These are phyloP conservation scores for Aurelia aurita DNA, from an alignment of 30 jellyfish, hydroid and myxozoan genomes.

Conservation along the genomic window DNA sequence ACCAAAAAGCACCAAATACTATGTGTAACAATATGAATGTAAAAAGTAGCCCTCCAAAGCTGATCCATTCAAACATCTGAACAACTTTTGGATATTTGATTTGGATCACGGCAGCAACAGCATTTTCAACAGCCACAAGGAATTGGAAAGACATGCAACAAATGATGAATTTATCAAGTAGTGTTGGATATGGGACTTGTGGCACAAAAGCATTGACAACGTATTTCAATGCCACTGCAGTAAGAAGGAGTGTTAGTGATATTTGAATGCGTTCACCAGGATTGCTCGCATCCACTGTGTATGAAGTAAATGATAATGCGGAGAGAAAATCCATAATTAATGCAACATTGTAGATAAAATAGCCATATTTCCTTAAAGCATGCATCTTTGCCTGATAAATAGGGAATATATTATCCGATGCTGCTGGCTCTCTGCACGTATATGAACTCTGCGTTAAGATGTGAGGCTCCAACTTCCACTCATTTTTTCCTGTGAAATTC, in stretches of 20 bases:
- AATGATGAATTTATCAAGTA: constrained; percentile 84
- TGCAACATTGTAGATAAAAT: constrained; percentile 85
- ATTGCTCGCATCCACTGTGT: constrained; percentile 85
- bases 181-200: constrained; percentile 88
- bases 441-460: constrained; percentile 72
- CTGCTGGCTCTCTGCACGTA: constrained; percentile 61
- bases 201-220: constrained; percentile 89
- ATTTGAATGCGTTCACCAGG: constrained; percentile 88
- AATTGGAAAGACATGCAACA: constrained; percentile 82
- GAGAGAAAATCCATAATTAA: constrained; percentile 83
- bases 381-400: constrained; percentile 81
- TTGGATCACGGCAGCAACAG: constrained; percentile 65
- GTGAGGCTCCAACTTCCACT: constrained; percentile 88
- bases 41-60: constrained; percentile 34
- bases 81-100: constrained; percentile 24
- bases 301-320: constrained; percentile 82
- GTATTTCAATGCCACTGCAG: constrained; percentile 86
- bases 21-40: constrained; percentile 31
- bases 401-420: constrained; percentile 82
- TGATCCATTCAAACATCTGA: constrained; percentile 51
- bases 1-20: constrained; percentile 59
- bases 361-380: constrained; percentile 85
- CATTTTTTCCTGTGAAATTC: constrained; percentile 86
- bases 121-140: constrained; percentile 87
- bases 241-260: constrained; percentile 82